These are phyloP conservation scores for Chloebia gouldiae DNA, from an alignment of 2,113 vertebrate genomes.

Conservation along the genomic window DNA sequence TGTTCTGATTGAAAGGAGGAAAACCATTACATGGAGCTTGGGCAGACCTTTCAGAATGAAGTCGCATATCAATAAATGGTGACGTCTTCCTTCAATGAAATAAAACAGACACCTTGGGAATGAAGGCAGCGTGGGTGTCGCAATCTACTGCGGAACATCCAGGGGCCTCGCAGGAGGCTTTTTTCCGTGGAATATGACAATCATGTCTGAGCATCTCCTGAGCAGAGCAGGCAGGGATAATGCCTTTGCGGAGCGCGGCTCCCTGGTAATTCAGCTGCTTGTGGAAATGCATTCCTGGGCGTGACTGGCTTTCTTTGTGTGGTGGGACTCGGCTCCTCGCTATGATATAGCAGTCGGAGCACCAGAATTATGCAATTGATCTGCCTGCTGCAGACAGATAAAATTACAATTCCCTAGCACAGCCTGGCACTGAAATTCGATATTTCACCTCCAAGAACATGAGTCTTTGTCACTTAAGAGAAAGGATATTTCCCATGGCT, in stretches of 20 bases:
- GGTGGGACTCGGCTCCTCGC: not conserved
- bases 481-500: not conserved
- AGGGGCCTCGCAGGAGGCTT: conserved; percentile 8
- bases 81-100: conserved; percentile 36
- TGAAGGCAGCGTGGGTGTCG: not conserved
- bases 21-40: not conserved
- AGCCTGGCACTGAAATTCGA: conserved; percentile 11
- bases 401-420: conserved; percentile 16
- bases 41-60: conserved; percentile 4
- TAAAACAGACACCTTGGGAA: conserved; percentile 46
- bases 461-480: not conserved
- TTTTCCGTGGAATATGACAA: not conserved
- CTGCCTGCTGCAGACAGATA: conserved; percentile 49
- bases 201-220: conserved; percentile 28
- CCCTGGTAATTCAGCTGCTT: conserved; percentile 17
- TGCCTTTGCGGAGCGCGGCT: not conserved
- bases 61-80: conserved; percentile 11
- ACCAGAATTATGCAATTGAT: conserved; percentile 58
- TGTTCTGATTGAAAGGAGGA: conserved; percentile 20
- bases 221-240: not conserved
- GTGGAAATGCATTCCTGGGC: conserved; percentile 15
- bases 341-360: conserved; percentile 20
- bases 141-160: not conserved
- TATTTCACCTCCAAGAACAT: conserved; percentile 58
- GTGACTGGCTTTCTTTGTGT: conserved; percentile 26